Conservation (phyloP, 2,797 vertebrate species). For the Neomorphus geoffroyi region DNA sequence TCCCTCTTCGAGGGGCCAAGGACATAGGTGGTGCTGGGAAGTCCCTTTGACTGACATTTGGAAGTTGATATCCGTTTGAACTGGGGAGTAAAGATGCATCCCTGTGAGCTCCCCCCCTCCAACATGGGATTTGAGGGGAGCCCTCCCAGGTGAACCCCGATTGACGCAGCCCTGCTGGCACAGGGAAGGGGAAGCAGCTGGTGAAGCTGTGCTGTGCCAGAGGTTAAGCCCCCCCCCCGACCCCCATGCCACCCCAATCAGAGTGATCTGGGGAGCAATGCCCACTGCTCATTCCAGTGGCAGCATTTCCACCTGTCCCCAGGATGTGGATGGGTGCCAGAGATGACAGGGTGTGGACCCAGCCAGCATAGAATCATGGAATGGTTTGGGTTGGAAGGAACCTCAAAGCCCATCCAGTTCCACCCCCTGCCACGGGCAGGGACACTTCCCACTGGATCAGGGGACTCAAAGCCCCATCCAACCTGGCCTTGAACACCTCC, state of each 20-base stretch:
- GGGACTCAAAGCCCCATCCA: no score
- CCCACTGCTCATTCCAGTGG: rapidly evolving
- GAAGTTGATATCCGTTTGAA: rapidly evolving
- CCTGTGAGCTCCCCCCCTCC: neutral
- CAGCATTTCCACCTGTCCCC: rapidly evolving
- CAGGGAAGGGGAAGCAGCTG: neutral
- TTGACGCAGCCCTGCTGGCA: neutral
- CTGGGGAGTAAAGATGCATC: neutral
- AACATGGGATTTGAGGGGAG: rapidly evolving
- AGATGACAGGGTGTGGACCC: no score
- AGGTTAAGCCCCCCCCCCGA: neutral
- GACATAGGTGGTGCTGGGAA: neutral
- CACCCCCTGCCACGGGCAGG: no score
- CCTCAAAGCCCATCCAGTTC: no score
- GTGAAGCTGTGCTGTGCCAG: rapidly evolving
- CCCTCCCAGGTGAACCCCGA: rapidly evolving
- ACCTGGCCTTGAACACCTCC: no score
- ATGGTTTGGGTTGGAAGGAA: no score
- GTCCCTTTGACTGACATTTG: neutral
- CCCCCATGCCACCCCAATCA: rapidly evolving
- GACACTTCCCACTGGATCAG: no score
- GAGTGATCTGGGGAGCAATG: neutral
- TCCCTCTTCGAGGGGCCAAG: neutral
- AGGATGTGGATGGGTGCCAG: neutral
- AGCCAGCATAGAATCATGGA: no score